These are phyloP conservation scores for Parochlus steinenii DNA, from an alignment of 2,888 invertebrate species.

Conservation along the genomic window DNA sequence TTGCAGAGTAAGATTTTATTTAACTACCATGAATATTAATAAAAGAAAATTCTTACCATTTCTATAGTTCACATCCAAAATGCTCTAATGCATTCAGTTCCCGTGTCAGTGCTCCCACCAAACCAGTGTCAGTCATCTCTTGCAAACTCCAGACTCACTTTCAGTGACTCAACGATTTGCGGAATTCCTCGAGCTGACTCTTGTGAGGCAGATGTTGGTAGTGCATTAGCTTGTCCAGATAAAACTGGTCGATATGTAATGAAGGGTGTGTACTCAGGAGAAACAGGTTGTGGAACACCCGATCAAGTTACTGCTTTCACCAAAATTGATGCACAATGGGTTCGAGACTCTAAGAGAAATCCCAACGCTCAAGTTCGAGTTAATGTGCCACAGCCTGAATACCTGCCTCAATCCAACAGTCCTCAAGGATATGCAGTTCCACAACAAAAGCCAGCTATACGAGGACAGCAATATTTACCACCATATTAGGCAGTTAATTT, in stretches of 20 bases:
- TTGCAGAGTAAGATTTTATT: slow-evolving; percentile 44
- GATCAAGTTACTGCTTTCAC: slow-evolving; percentile 41
- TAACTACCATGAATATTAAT: slow-evolving; percentile 10
- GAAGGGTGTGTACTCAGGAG: slow-evolving; percentile 60
- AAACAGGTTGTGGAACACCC: slow-evolving; percentile 43
- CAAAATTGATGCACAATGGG: slow-evolving; percentile 43
- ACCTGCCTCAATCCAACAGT: neutral
- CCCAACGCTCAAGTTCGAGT: neutral
- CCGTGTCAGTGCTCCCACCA: slow-evolving; percentile 44
- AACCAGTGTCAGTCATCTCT: slow-evolving; percentile 39
- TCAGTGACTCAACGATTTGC: slow-evolving; percentile 50
- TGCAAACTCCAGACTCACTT: slow-evolving; percentile 25
- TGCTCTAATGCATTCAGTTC: slow-evolving; percentile 56
- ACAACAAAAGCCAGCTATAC: neutral
- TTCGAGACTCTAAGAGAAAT: slow-evolving; percentile 18
- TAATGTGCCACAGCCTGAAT: neutral
- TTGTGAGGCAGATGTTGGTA: slow-evolving; percentile 65
- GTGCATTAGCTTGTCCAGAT: slow-evolving; percentile 61
- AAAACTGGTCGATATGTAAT: slow-evolving; percentile 51
- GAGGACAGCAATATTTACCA: neutral
- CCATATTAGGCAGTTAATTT: too few species aligned
- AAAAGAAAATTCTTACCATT: slow-evolving; percentile 15
- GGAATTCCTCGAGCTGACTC: slow-evolving; percentile 51
- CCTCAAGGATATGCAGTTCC: neutral
- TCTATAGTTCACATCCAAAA: slow-evolving; percentile 52